Evolutionary conservation across 2,888 invertebrate genomes (phyloP), one percentile per base, ranked within the genome.

Genomic region (Glyphotaelius pellucidus): DNA sequence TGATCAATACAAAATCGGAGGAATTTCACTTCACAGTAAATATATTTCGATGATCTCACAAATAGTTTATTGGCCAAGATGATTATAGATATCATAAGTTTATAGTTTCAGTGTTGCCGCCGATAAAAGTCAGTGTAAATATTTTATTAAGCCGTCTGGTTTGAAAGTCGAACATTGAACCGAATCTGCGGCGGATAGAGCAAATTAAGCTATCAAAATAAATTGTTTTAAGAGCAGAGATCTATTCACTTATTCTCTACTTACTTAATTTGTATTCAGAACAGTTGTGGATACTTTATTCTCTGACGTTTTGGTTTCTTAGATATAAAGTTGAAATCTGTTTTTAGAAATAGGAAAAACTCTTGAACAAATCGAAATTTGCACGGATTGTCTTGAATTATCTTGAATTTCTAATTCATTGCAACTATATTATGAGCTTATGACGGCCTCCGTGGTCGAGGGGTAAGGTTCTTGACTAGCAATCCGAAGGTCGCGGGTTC

Each of bases 171-270:
- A 67, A 25, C 67, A 89, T n/a, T 89, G 88, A 79, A 31, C 88
- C 88, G 11, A 42, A 89, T 25, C 79, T 38, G 88, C 31, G 35
- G 88, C 88, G 88, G 88, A 89, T 89, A 80, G 35, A 67, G 79
- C 88, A 35, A 31, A 89, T 89, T 89, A 89, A 89, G 32, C 88
- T 80, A 89, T 89, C 79, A 80, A 87, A 89, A 89, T 79, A 89
- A 79, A 89, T 89, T 89, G 38, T 89, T 89, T 32, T 80, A 89
- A 89, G 88, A 89, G 79, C 19, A 47, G 81, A 32, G 84, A 67
- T 67, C 67, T 67, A 67, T 67, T 67, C 52, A 52, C 19, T 52
- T 19, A 52, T 52, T 52, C n/a, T n/a, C 25, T n/a, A n/a, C 67
- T 67, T 67, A 9, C 67, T 67, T 67, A 67, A n/a, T 67, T 67